Evolutionary conservation across 2,797 vertebrate species (phyloP).

Genomic region (Streptopelia turtur): DNA sequence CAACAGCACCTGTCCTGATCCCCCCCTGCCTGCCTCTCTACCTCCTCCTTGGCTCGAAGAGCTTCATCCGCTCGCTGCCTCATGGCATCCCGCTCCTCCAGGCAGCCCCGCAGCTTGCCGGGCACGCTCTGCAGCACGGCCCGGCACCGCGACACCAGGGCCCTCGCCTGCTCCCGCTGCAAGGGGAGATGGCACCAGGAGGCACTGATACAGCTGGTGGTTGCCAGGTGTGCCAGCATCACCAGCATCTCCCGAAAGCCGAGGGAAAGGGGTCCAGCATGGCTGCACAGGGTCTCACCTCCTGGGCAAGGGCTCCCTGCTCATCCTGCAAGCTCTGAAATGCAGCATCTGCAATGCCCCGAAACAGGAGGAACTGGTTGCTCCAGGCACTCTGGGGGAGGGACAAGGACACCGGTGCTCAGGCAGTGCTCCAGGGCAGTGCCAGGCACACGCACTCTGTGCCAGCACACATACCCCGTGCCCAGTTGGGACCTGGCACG

Average conservation of each 20-base stretch:
- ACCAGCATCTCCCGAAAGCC: neutral
- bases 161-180: constrained; percentile 74
- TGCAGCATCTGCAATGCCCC: neutral
- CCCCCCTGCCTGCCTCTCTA: constrained; percentile 14
- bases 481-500: neutral
- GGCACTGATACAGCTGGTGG: accelerated
- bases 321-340: constrained; percentile 51
- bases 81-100: constrained; percentile 80
- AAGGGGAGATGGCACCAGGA: neutral
- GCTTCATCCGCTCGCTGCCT: constrained; percentile 79
- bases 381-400: constrained; percentile 54
- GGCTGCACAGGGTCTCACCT: neutral
- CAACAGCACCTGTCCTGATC: accelerated
- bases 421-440: neutral
- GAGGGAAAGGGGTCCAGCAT: neutral
- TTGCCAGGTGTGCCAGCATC: accelerated
- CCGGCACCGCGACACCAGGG: constrained; percentile 74
- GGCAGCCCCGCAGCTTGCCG: constrained; percentile 78
- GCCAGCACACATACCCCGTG: neutral
- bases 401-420: accelerated
- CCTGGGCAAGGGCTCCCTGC: neutral
- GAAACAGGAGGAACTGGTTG: constrained; percentile 39
- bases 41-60: constrained; percentile 79
- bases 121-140: constrained; percentile 68
- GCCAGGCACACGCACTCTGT: accelerated